These are phyloP conservation scores for Ceryle rudis DNA, from an alignment of 2,797 vertebrate species.

Conservation along the genomic window DNA sequence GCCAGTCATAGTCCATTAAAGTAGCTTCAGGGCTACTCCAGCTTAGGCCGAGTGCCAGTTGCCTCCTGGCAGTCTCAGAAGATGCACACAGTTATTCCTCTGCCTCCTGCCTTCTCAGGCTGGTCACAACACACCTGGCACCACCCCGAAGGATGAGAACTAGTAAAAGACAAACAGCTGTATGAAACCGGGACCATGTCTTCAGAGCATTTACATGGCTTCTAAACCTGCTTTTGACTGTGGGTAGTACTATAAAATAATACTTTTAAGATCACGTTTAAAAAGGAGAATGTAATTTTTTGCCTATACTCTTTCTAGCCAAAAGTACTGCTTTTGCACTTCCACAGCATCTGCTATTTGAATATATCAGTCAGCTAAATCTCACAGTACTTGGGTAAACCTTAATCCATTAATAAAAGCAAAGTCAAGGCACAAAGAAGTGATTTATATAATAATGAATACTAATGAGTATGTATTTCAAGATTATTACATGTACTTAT, in stretches of 20 bases:
- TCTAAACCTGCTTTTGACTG: not conserved
- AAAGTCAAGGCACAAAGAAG: constrained; percentile 23
- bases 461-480: not conserved
- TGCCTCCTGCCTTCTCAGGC: not conserved
- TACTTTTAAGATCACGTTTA: not conserved
- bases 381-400: not conserved
- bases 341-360: not conserved
- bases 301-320: not conserved
- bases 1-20: not conserved
- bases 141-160: not conserved
- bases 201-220: not conserved
- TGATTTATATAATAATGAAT: constrained; percentile 18
- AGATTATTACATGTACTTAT: not conserved
- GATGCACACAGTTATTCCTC: not conserved
- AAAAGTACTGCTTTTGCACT: not conserved
- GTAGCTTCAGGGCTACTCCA: not conserved
- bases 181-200: not conserved
- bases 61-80: not conserved
- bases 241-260: not conserved
- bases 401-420: constrained; percentile 21
- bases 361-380: not conserved
- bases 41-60: not conserved
- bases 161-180: not conserved
- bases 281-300: not conserved
- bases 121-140: not conserved